These are phyloP conservation scores for Patiria pectinifera DNA, from an alignment of 53 echinoderm and acorn worm species.

Conservation along the genomic window DNA sequence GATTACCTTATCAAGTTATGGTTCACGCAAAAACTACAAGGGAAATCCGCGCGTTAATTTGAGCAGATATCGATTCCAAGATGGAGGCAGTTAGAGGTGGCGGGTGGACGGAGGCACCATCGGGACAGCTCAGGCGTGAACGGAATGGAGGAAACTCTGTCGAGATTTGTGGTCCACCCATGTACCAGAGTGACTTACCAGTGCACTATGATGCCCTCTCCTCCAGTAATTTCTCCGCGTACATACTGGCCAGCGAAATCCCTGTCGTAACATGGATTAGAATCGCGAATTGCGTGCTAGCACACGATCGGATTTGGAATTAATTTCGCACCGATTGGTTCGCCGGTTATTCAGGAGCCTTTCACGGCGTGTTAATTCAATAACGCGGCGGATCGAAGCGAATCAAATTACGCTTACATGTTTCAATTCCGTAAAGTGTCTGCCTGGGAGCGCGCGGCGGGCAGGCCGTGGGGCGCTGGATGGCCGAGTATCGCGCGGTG, in stretches of 20 bases:
- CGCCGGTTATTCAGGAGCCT: constrained; percentile 68
- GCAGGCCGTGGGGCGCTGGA: constrained; percentile 18
- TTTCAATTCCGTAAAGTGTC: constrained; percentile 76
- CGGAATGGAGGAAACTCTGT: neutral
- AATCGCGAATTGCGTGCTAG: constrained; percentile 67
- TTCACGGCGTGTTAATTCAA: constrained; percentile 75
- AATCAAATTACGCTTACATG: constrained; percentile 77
- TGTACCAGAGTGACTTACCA: neutral
- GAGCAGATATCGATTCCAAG: constrained; percentile 53
- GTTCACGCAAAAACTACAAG: constrained; percentile 64
- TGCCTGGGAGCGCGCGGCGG: constrained; percentile 53
- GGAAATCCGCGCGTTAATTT: constrained; percentile 60
- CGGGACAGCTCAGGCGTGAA: constrained; percentile 2
- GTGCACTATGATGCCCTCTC: constrained; percentile 17
- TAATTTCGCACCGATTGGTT: constrained; percentile 70
- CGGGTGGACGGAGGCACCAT: constrained; percentile 18
- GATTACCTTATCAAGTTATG: constrained; percentile 70
- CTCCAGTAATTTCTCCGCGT: neutral
- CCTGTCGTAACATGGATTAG: constrained; percentile 73
- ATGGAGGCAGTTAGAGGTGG: constrained; percentile 55
- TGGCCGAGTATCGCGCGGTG: neutral
- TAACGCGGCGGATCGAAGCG: constrained; percentile 72
- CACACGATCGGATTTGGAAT: constrained; percentile 73
- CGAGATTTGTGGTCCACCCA: neutral
- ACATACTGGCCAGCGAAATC: constrained; percentile 41